Evolutionary conservation across 2,113 vertebrate genomes (phyloP).

Genomic region (Spea bombifrons): DNA sequence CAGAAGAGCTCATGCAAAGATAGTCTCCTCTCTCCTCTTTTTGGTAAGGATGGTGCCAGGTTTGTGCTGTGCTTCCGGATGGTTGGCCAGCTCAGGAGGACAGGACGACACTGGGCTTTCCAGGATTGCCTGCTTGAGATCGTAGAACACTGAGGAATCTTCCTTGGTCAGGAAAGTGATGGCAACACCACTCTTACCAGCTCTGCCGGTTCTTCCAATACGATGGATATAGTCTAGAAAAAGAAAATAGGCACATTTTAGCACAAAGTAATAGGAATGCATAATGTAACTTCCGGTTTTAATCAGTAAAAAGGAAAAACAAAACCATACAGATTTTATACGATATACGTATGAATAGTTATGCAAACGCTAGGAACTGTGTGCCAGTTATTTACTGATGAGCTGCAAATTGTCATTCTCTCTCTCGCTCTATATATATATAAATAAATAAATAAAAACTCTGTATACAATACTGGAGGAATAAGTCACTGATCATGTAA

Average conservation of each 20-base stretch:
- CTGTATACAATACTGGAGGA: no score
- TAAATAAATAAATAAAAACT: no score
- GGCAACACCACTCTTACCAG: conserved; percentile 92
- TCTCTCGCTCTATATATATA: no score
- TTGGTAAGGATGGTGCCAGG: conserved; percentile 98
- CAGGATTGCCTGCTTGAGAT: conserved; percentile 94
- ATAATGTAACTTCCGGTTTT: no score
- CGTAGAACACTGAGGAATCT: conserved; percentile 92
- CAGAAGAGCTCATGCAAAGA: conserved; percentile 80
- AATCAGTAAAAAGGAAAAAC: no score
- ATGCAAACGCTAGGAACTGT: no score
- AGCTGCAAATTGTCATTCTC: no score
- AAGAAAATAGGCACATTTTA: not conserved
- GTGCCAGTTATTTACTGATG: no score
- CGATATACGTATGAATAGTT: no score
- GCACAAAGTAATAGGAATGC: not conserved
- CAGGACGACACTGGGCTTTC: conserved; percentile 95
- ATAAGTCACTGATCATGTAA: no score
- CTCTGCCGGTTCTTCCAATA: conserved; percentile 93
- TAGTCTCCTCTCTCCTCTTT: conserved; percentile 95
- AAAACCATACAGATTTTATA: no score
- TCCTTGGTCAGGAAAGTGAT: conserved; percentile 98
- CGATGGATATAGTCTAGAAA: conserved; percentile 89
- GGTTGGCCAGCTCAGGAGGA: conserved; percentile 91
- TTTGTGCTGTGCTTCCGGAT: conserved; percentile 96